These are phyloP conservation scores for Asobara japonica DNA, from an alignment of 1,140 invertebrate species.

Conservation along the genomic window DNA sequence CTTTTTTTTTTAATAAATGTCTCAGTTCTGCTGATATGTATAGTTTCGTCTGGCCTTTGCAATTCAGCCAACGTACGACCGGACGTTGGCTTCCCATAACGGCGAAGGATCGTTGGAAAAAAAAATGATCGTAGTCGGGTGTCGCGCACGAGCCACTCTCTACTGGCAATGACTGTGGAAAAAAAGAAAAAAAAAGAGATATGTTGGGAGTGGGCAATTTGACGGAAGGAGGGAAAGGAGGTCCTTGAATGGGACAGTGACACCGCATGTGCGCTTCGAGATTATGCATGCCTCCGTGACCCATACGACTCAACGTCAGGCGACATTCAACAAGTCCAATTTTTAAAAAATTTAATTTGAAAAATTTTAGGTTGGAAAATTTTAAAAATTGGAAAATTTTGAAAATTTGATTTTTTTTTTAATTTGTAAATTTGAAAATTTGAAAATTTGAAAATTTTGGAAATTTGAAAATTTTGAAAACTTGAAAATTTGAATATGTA, in stretches of 20 bases:
- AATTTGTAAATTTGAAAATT: too few species aligned
- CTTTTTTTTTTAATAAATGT: background rate
- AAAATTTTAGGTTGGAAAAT: too few species aligned
- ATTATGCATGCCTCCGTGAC: conserved; percentile 1
- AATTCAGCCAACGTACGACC: conserved; percentile 27
- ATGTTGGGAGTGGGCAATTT: background rate
- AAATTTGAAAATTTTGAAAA: too few species aligned
- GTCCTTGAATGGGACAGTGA: conserved; percentile 40
- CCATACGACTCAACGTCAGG: background rate
- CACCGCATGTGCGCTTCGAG: conserved; percentile 12
- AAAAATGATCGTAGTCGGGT: conserved; percentile 25
- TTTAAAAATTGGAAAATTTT: too few species aligned
- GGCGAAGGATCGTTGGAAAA: conserved; percentile 36
- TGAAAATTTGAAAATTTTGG: too few species aligned
- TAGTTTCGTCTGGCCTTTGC: background rate
- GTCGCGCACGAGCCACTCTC: conserved; percentile 19
- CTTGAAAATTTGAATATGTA: too few species aligned
- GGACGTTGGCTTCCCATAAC: conserved; percentile 37
- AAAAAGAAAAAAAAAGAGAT: background rate
- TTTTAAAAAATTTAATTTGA: too few species aligned
- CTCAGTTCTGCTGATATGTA: background rate
- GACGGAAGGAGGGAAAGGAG: conserved; percentile 21
- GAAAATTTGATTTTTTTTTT: too few species aligned
- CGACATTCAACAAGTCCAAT: too few species aligned
- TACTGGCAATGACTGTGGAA: background rate